phyloP scores from a whole-genome alignment of 2,797 vertebrate species.

The Tarsius wallacei region DNA sequence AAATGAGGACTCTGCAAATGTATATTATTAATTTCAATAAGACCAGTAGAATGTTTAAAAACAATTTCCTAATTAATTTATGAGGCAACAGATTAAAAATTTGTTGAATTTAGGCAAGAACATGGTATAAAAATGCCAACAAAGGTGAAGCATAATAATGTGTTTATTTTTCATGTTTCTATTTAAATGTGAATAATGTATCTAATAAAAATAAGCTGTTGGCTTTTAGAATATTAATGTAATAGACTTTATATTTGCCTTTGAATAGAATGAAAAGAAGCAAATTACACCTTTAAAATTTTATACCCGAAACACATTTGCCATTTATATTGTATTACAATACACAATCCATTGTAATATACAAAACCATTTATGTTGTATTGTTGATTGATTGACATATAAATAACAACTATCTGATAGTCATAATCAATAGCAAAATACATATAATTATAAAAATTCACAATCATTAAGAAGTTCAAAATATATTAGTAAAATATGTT shows the following conservation, averaged over 20 bases:
- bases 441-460: neutral
- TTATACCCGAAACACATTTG: neutral
- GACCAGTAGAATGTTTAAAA: neutral
- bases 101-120: neutral
- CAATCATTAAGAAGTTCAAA: neutral
- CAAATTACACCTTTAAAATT: neutral
- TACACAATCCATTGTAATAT: no score
- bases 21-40: neutral
- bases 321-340: neutral
- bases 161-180: neutral
- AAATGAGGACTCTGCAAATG: neutral
- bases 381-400: neutral
- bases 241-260: neutral
- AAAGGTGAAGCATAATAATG: neutral
- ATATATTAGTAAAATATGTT: slow-evolving; percentile 5
- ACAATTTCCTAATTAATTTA: neutral
- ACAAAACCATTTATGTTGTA: neutral
- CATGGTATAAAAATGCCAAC: neutral
- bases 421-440: neutral
- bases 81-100: neutral
- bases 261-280: neutral
- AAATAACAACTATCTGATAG: neutral
- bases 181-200: slow-evolving; percentile 8
- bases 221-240: neutral
- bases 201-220: neutral